These are phyloP conservation scores for Tachypleus tridentatus DNA, from an alignment of 1,140 invertebrate species.

Conservation along the genomic window DNA sequence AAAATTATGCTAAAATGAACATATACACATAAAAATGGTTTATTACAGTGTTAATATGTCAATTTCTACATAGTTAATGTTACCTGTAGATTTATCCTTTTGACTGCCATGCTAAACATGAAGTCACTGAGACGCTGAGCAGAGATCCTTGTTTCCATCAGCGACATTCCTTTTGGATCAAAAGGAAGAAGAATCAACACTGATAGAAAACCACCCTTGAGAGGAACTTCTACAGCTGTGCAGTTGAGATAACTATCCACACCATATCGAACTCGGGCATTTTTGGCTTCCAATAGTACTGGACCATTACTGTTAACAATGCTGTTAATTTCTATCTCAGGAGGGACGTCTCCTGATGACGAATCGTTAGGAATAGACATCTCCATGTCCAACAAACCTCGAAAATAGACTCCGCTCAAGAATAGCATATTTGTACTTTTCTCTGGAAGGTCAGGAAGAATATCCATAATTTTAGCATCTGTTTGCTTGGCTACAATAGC, in stretches of 20 bases:
- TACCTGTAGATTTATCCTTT: conserved; percentile 22
- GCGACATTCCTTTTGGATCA: conserved; percentile 14
- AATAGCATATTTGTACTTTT: conserved; percentile 22
- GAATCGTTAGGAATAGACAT: conserved; percentile 3
- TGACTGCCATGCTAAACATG: conserved; percentile 22
- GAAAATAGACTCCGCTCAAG: conserved; percentile 24
- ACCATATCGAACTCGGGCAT: conserved; percentile 19
- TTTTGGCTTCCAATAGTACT: not conserved
- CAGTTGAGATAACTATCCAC: conserved; percentile 25
- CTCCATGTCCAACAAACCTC: conserved; percentile 23
- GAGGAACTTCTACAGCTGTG: conserved; percentile 26
- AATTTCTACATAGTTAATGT: not conserved
- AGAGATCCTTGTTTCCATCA: conserved; percentile 25
- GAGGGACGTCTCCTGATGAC: not conserved
- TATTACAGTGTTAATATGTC: too few species aligned
- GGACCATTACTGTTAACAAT: not conserved
- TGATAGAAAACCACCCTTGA: conserved; percentile 25
- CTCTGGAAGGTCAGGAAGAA: conserved; percentile 24
- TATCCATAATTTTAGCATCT: conserved; percentile 31
- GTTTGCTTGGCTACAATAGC: conserved; percentile 32
- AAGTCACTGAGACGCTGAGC: conserved; percentile 26
- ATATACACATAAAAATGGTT: too few species aligned
- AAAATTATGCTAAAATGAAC: too few species aligned
- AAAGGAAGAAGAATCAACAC: conserved; percentile 22
- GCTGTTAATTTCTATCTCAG: not conserved